These are phyloP conservation scores for Typhlichthys subterraneus DNA, from an alignment of 2,797 vertebrate species.

Conservation along the genomic window DNA sequence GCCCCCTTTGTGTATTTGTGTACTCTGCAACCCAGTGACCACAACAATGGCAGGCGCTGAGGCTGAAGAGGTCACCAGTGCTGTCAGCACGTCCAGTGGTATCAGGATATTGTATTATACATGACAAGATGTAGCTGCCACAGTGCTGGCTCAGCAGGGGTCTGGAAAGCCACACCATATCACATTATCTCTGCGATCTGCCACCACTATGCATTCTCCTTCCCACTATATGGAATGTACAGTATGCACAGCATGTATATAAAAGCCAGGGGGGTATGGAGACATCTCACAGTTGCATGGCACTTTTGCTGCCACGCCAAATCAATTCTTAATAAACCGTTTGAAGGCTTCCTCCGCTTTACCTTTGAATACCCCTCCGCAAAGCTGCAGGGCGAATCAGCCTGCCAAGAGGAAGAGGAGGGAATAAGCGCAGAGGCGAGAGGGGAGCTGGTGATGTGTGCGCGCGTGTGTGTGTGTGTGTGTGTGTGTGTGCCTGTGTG, in stretches of 20 bases:
- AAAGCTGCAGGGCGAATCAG: constrained; percentile 65
- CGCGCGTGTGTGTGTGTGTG: no score
- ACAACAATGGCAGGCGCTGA: constrained; percentile 4
- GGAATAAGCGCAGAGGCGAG: constrained; percentile 46
- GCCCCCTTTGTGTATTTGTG: constrained; percentile 3
- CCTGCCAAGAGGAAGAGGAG: constrained; percentile 59
- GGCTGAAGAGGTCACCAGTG: constrained; percentile 4
- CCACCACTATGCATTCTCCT: constrained; percentile 10
- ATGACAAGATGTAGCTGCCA: neutral
- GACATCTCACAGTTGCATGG: constrained; percentile 53
- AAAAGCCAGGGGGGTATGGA: constrained; percentile 51
- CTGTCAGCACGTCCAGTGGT: constrained; percentile 2
- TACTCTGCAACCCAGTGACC: neutral
- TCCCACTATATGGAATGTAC: neutral
- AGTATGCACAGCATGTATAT: no score
- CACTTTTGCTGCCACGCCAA: constrained; percentile 54
- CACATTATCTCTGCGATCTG: constrained; percentile 22
- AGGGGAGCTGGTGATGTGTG: no score
- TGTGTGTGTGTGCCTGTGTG: no score
- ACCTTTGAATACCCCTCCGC: constrained; percentile 62
- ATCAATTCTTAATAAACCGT: constrained; percentile 72
- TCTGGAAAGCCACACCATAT: constrained; percentile 20
- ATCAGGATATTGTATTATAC: constrained; percentile 10
- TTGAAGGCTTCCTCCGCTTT: constrained; percentile 55
- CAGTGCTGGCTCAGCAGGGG: constrained; percentile 14